Percentiles rank a stretch among this genome's conserved stretches.
phyloP scores from a whole-genome alignment of 2,113 vertebrate species.

The Scolopax mira region DNA sequence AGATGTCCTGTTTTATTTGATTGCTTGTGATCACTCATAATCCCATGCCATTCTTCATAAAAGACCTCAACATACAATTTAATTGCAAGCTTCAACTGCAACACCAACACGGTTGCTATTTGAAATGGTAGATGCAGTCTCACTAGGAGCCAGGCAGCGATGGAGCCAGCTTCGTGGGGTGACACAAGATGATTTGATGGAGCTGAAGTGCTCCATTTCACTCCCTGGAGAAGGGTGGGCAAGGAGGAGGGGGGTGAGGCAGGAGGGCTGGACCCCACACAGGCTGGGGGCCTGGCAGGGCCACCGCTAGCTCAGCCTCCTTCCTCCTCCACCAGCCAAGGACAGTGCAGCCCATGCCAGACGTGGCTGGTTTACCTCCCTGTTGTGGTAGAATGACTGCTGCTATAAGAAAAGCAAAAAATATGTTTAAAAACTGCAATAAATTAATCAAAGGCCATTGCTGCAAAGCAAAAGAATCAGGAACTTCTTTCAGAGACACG shows the following conservation, averaged over 20 bases:
- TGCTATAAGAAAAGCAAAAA: not conserved
- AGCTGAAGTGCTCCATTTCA: not conserved
- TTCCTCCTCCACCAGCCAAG: not conserved
- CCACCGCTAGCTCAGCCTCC: not conserved
- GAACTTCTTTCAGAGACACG: not conserved
- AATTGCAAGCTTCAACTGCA: not conserved
- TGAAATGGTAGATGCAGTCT: not conserved
- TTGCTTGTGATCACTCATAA: not conserved
- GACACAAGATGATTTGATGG: not conserved
- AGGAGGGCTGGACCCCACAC: not conserved
- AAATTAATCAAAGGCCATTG: not conserved
- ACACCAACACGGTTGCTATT: not conserved
- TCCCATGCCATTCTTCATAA: not conserved
- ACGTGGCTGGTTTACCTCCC: not conserved
- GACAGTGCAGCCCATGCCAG: not conserved
- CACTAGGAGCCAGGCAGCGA: not conserved
- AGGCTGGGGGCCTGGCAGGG: rapidly evolving
- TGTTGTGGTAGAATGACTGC: not conserved
- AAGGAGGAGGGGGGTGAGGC: not conserved
- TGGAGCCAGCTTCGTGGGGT: not conserved
- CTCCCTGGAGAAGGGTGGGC: not conserved
- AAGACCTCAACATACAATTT: not conserved
- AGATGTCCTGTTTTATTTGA: not conserved
- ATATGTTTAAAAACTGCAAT: not conserved
- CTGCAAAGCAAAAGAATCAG: not conserved